Base-by-base conservation (phyloP, 2,797 vertebrate genomes). In the Thamnophis elegans region DNA sequence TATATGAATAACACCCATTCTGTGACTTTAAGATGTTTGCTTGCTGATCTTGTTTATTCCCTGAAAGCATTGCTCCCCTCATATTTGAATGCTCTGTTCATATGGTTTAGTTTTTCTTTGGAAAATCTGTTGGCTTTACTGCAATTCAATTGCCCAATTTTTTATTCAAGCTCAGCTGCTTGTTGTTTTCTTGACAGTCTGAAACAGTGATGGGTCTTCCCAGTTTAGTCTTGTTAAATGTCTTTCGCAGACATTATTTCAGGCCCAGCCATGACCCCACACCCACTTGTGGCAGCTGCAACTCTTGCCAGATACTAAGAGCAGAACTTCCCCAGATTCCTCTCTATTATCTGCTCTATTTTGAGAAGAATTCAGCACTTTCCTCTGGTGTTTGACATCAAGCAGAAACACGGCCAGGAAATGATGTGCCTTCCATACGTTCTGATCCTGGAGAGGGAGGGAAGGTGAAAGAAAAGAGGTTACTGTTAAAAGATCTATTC, bases 161-260 rank as follows among this genome's bases (percentile, higher is more conserved):
- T 87, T 93, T 94, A n/a, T 60, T 93, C 90, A 85, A 60, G 59
- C 93, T 93, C 73, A 92, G 0, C 90, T 91, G 20, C 5, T 0
- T 89, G 51, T 73, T 82, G 20, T 36, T 87, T 94, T 90, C 93
- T 73, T 90, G 58, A 91, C 47, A 91, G 89, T 58, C 91, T 94
- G 0, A 53, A 89, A 20, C 90, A 89, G 89, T 85, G 78, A 2
- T 85, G 9, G 88, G 92, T 86, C 90, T 95, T 95, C 92, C 87
- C 92, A 56, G 87, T 94, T 94, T 89, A 94, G n/a, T 56, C 55
- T 94, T 55, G 32, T 94, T 92, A 85, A 93, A 59, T 95, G 94
- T 95, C 62, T 91, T 94, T 47, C 32, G 87, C 85, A 91, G 90
- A 91, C 91, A 92, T 56, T 88, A 55, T 93, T 93, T 94, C 8